Base-by-base conservation (phyloP, 2,888 invertebrate genomes). In the Rhamnusium bicolor region DNA sequence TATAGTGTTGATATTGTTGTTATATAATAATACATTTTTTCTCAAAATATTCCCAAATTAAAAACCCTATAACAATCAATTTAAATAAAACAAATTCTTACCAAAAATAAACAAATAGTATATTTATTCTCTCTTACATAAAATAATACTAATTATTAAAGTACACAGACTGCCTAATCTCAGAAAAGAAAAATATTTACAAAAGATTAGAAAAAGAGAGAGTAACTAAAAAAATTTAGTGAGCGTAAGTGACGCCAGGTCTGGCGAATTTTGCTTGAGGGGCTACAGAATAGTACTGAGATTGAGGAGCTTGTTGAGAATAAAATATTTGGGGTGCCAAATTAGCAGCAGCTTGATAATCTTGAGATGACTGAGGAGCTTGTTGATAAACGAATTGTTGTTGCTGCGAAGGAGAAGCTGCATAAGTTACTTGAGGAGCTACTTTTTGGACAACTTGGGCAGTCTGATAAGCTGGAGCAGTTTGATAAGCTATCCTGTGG, bases 231-330 rank as follows among this genome's bases (percentile, higher is more conserved):
- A 68, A 47, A 21, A 49, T 60, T 69, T 74, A 69, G 60, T 79
- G 78, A 6, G 80, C 80, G 49, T 83, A 83, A 14, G 75, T 72
- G 0, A 79, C 75, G 16, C 79, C 79, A 61, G 78, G 65, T 40
- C 76, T 79, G 12, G 75, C 72, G 40, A 80, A 80, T 53, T 83
- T 81, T 47, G 73, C 69, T 60, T 82, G 83, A 16, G 80, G 77
- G 8, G 75, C 74, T 18, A 72, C 70, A 49, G 78, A 79, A 29
- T 79, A 76, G 67, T 80, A 79, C 58, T 84, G 84, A n/a, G 21
- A 14, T 19, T 67, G 67, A 7, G 51, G 24, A 19, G 53, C 65
- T 47, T 51, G 62, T 53, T 79, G 61, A n/a, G 78, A 70, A 61
- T 81, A 82, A 40, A 75, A 56, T 2, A 77, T 21, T 71, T 82